Percentiles rank a stretch among this genome's conserved stretches.
Conservation (phyloP, 2,113 vertebrate species). For the Melanerpes formicivorus region DNA sequence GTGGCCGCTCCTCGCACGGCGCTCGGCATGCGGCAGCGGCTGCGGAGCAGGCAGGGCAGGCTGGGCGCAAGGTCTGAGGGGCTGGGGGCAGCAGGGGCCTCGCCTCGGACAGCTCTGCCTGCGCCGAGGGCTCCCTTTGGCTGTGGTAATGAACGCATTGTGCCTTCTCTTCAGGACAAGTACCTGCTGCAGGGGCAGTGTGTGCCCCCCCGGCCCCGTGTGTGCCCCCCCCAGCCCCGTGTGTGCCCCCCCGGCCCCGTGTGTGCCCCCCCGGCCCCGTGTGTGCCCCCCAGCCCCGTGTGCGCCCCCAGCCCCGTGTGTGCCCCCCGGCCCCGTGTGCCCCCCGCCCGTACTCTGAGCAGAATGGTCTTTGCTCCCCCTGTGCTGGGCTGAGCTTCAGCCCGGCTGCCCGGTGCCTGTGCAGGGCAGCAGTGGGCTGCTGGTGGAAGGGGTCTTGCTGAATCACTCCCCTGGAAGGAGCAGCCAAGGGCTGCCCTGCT, state of each 20-base stretch:
- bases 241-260: no score
- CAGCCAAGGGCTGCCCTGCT: not conserved
- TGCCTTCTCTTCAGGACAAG: not conserved
- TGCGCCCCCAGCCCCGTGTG: not conserved
- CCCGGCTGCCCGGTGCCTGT: no score
- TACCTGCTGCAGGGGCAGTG: not conserved
- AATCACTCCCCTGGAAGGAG: not conserved
- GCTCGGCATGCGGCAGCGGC: conserved; percentile 53
- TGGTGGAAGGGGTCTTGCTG: not conserved
- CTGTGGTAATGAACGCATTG: not conserved
- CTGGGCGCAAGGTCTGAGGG: conserved; percentile 11
- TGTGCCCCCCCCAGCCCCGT: not conserved
- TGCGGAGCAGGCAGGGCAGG: conserved; percentile 26
- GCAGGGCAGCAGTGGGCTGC: not conserved
- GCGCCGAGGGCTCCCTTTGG: not conserved
- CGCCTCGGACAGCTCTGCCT: conserved; percentile 1
- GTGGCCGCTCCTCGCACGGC: conserved; percentile 64
- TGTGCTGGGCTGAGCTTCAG: not conserved
- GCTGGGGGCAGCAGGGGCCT: not conserved
- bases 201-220: not conserved
- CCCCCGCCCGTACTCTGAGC: not conserved
- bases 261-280: no score
- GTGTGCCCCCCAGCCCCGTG: no score
- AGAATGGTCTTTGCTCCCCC: not conserved
- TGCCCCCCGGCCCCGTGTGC: no score